Evolutionary conservation across 2,797 vertebrate species (phyloP).

Genomic region (Adrianichthys oophorus): DNA sequence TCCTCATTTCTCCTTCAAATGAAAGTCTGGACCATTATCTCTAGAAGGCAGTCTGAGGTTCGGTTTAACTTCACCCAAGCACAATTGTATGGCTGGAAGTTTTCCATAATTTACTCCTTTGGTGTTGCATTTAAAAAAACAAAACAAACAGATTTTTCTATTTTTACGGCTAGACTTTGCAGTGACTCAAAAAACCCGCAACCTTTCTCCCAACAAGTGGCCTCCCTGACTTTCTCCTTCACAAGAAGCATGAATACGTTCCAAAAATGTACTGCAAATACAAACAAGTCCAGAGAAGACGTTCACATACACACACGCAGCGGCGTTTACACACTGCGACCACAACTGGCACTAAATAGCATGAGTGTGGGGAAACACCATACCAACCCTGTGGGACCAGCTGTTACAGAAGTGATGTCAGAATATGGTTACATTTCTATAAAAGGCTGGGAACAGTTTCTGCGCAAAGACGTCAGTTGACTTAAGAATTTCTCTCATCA

Average conservation of each 20-base stretch:
- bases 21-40: no score
- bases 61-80: no score
- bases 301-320: constrained; percentile 27
- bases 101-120: no score
- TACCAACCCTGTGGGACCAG: constrained; percentile 51
- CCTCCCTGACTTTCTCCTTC: constrained; percentile 27
- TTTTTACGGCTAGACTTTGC: neutral
- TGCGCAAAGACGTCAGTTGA: constrained; percentile 25
- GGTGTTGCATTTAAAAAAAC: no score
- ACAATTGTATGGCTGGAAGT: no score
- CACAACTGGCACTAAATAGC: constrained; percentile 50
- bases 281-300: constrained; percentile 17
- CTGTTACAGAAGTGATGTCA: constrained; percentile 61
- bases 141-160: no score
- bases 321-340: constrained; percentile 35
- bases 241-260: constrained; percentile 31
- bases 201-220: constrained; percentile 22
- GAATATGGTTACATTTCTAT: constrained; percentile 23
- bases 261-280: constrained; percentile 4
- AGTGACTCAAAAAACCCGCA: constrained; percentile 12
- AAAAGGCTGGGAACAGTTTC: constrained; percentile 42
- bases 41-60: no score
- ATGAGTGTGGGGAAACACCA: constrained; percentile 40
- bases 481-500: constrained; percentile 36
- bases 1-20: no score